phyloP scores from a whole-genome alignment of 2,888 invertebrate genomes.

The Molanna angustata region DNA sequence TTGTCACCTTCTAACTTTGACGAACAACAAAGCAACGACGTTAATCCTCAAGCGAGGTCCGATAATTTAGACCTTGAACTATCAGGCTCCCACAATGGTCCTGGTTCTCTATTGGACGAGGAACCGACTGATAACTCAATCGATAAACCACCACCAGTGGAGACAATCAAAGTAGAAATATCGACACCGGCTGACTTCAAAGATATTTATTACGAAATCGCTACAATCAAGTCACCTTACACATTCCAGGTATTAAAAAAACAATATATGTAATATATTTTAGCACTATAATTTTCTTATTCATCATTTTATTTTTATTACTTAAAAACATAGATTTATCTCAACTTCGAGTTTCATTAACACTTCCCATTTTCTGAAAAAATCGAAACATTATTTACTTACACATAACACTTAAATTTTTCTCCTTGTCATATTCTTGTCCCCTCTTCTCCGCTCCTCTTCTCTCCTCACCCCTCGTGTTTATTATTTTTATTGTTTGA shows the following conservation, averaged over 20 bases:
- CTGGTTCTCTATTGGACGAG: conserved; percentile 59
- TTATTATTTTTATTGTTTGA: too few relatives aligned
- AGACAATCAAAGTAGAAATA: conserved; percentile 84
- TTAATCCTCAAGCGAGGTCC: conserved; percentile 56
- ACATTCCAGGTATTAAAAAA: conserved; percentile 80
- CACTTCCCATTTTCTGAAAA: too few relatives aligned
- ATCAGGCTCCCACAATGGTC: conserved; percentile 65
- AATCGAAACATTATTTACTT: too few relatives aligned
- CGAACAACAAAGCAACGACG: conserved; percentile 52
- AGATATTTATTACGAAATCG: conserved; percentile 85
- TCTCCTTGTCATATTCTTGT: too few relatives aligned
- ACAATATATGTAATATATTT: too few relatives aligned
- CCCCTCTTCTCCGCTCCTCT: too few relatives aligned
- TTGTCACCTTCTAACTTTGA: conserved; percentile 48
- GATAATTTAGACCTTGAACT: conserved; percentile 67
- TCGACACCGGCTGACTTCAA: conserved; percentile 83
- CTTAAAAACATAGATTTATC: not conserved
- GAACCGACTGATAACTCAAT: conserved; percentile 63
- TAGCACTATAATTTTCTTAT: too few relatives aligned
- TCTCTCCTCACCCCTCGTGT: too few relatives aligned
- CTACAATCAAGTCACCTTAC: conserved; percentile 86
- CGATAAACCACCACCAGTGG: conserved; percentile 63
- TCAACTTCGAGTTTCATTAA: too few relatives aligned
- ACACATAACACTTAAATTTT: too few relatives aligned
- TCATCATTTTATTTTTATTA: not conserved